Conservation (phyloP, 92 coral and sea anemone genomes). For the Bergia puertoricense region DNA sequence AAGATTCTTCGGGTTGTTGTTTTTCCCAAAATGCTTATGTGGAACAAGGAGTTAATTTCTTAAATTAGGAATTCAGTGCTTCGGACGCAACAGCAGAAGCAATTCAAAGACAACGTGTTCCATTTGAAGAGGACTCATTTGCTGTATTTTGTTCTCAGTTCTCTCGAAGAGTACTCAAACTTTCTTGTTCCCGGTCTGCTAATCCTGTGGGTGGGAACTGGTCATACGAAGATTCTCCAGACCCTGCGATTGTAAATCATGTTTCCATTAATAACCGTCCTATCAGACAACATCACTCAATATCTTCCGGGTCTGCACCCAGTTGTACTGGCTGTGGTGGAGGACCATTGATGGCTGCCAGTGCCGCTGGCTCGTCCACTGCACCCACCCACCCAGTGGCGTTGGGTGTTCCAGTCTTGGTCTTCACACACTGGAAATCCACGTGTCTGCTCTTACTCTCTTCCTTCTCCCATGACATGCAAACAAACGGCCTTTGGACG, state of each 20-base stretch:
- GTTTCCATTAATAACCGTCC: background rate
- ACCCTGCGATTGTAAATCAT: background rate
- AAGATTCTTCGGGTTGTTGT: background rate
- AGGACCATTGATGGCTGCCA: slow-evolving; percentile 86
- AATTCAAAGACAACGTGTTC: background rate
- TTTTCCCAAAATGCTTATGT: background rate
- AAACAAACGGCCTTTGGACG: slow-evolving; percentile 96
- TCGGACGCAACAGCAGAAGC: background rate
- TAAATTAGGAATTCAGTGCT: background rate
- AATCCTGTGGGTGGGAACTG: too few relatives aligned
- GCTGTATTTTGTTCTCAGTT: too few relatives aligned
- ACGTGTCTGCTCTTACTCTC: slow-evolving; percentile 99
- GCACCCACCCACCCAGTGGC: slow-evolving; percentile 87
- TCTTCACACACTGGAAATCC: slow-evolving; percentile 99
- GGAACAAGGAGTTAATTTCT: background rate
- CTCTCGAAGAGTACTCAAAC: too few relatives aligned
- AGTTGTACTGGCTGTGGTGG: slow-evolving; percentile 96
- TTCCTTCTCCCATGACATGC: slow-evolving; percentile 99
- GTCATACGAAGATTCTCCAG: background rate
- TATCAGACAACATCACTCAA: slow-evolving; percentile 46
- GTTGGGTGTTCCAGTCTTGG: slow-evolving; percentile 84
- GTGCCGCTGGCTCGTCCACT: slow-evolving; percentile 97
- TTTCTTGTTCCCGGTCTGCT: background rate
- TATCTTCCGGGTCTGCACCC: slow-evolving; percentile 98
- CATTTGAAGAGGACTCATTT: too few relatives aligned